Evolutionary conservation across 1,140 invertebrate species (phyloP).

Genomic region (Bombus sibiricus): DNA sequence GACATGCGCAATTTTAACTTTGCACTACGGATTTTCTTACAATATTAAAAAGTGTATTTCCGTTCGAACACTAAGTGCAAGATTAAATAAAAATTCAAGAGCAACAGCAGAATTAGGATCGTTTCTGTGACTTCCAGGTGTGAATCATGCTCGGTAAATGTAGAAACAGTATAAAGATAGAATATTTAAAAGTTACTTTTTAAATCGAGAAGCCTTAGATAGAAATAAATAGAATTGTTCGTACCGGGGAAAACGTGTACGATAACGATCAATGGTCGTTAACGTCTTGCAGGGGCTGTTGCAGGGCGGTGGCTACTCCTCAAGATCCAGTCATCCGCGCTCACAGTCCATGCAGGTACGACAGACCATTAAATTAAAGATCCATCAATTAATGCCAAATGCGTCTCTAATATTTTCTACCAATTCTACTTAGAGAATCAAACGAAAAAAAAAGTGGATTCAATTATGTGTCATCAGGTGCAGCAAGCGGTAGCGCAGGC

Average conservation of each 20-base stretch:
- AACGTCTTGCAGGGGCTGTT: slow-evolving; percentile 81
- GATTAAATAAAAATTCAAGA: too few relatives aligned
- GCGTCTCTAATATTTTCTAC: neutral
- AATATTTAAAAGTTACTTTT: neutral
- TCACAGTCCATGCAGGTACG: slow-evolving; percentile 82
- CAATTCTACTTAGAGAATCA: neutral
- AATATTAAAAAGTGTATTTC: too few relatives aligned
- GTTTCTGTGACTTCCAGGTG: neutral
- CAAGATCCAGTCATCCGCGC: slow-evolving; percentile 79
- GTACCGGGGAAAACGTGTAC: neutral
- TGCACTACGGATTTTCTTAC: too few relatives aligned
- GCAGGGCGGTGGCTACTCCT: slow-evolving; percentile 79
- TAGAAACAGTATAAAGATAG: neutral
- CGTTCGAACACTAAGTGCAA: neutral
- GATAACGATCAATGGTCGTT: slow-evolving; percentile 53
- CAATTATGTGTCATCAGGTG: slow-evolving; percentile 79
- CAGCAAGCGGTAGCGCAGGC: slow-evolving; percentile 92
- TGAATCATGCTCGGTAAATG: neutral
- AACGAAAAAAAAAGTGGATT: neutral
- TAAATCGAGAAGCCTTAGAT: neutral
- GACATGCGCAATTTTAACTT: too few relatives aligned
- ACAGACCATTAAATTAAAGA: neutral
- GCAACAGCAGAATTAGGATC: neutral
- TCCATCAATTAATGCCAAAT: too few relatives aligned
- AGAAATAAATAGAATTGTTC: too few relatives aligned